These are phyloP conservation scores for Maniola jurtina DNA, from an alignment of 1,140 invertebrate genomes.

Conservation along the genomic window DNA sequence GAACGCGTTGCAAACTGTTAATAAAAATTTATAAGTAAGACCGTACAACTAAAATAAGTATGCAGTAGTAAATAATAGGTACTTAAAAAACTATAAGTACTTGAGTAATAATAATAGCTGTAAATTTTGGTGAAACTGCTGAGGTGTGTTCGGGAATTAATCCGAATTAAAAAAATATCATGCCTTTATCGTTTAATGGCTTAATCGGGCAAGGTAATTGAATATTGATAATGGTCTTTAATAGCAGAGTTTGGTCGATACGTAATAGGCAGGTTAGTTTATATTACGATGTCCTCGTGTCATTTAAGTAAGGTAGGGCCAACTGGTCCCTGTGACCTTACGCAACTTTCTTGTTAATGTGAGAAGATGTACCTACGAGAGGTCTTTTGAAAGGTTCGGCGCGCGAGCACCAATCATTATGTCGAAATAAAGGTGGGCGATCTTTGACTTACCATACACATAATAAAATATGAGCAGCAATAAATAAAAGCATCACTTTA, in stretches of 20 bases:
- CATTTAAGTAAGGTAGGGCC: slow-evolving; percentile 60
- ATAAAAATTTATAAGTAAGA: not conserved
- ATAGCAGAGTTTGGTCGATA: slow-evolving; percentile 27
- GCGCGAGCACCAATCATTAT: slow-evolving; percentile 51
- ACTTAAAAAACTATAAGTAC: not conserved
- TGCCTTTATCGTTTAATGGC: slow-evolving; percentile 23
- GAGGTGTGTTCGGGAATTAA: not conserved
- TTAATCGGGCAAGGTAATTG: slow-evolving; percentile 22
- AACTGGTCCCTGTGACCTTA: slow-evolving; percentile 54
- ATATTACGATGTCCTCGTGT: slow-evolving; percentile 53
- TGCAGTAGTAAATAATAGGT: not conserved
- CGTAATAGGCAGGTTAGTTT: slow-evolving; percentile 42
- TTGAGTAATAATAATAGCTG: not conserved
- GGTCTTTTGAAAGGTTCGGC: slow-evolving; percentile 55
- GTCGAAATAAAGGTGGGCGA: slow-evolving; percentile 43
- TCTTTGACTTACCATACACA: slow-evolving; percentile 40
- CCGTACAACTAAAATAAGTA: not conserved
- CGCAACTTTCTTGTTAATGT: slow-evolving; percentile 61
- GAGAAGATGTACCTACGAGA: slow-evolving; percentile 56
- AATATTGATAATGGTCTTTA: slow-evolving; percentile 31
- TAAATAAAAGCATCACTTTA: slow-evolving; percentile 31
- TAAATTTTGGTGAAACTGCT: not conserved
- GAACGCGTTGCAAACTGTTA: slow-evolving; percentile 16
- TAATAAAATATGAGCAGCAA: slow-evolving; percentile 37
- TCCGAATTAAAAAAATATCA: not conserved